Base-by-base conservation (phyloP, 2,113 vertebrate species). In the Dromas ardeola region DNA sequence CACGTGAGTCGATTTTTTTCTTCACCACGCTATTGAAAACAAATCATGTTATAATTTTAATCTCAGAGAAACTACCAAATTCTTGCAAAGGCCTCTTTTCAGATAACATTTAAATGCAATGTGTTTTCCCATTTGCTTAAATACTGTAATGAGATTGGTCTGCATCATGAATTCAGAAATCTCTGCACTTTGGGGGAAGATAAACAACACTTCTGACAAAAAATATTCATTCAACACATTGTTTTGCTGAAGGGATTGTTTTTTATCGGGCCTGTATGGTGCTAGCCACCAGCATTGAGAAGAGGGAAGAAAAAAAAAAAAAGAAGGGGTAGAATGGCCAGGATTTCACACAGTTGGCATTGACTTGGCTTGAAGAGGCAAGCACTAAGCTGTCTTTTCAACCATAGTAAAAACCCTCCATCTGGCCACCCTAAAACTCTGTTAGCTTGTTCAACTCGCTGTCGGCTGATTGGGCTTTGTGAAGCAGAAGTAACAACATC, bases 371-470 rank as follows among this genome's bases (percentile, higher is more conserved):
- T 99, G 99, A 99, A 99, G 99, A 99, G 99, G 99, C 99, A 97
- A 99, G 99, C 99, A 98, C 98, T 99, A 99, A 99, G 99, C 99
- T 99, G 98, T 99, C 99, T 99, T 99, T 99, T 99, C 99, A 99
- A 98, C 98, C 98, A 98, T 98, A 97, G 99, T 98, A 99, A 99
- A 98, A 99, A 99, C 98, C 98, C 98, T 99, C 99, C 99, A 99
- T 99, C 99, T 99, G 99, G 99, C 99, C 99, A 99, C 98, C 98
- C 99, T 99, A 99, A 99, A 99, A 99, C 99, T 99, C 99, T 98
- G 98, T 98, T 98, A 99, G 99, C 99, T 99, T 99, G 99, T 99
- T 99, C 98, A 98, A 99, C 99, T 99, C 95, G 98, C 99, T 98
- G 98, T 99, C 98, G 98, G 98, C 99, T 99, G 99, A 99, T 99